Evolutionary conservation across 2,888 invertebrate species (phyloP), one percentile per base, ranked within the genome.

Genomic region (Dynastes tityus): DNA sequence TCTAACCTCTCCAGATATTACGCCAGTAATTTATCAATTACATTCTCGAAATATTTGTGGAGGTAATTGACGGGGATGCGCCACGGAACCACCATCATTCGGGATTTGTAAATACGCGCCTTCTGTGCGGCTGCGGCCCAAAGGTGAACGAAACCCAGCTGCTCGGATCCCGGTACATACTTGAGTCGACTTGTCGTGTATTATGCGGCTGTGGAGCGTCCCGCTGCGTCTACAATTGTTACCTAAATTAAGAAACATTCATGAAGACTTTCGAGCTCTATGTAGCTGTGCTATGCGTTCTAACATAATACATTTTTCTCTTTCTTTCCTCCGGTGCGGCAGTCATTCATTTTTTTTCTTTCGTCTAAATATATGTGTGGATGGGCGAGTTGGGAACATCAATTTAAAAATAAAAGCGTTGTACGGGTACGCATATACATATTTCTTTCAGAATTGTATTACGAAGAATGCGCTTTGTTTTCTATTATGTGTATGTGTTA

Each of bases 231-330:
- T 70, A 67, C 80, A 79, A 82, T 82, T 82, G 82, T 82, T 82
- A 75, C 80, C 81, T 81, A 81, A 82, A 82, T 82, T 82, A 82
- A 82, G 81, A 82, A 82, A 82, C 78, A 78, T 78, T 78, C 78
- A 78, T 78, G 78, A 64, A 63, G 76, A 58, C 67, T 76, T 76
- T 76, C 27, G 73, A 58, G 58, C 37, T 73, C 40, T 40, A 11
- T 45, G 45, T 45, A 70, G 29, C 53, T 58, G 16, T 6, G 22
- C 51, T 16, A n/a, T 16, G 37, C 67, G 27, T 32, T 1, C 58
- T 58, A 73, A 73, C 40, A 73, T 73, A 73, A 73, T 73, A 73
- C 73, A n/a, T 40, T 27, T 40, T 32, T 70, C 32, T 53, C 3
- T 67, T 32, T 67, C 40, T 32, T 64, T 37, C 32, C 32, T 37